Evolutionary conservation across 2,113 vertebrate species (phyloP).

Genomic region (Rattus rattus): DNA sequence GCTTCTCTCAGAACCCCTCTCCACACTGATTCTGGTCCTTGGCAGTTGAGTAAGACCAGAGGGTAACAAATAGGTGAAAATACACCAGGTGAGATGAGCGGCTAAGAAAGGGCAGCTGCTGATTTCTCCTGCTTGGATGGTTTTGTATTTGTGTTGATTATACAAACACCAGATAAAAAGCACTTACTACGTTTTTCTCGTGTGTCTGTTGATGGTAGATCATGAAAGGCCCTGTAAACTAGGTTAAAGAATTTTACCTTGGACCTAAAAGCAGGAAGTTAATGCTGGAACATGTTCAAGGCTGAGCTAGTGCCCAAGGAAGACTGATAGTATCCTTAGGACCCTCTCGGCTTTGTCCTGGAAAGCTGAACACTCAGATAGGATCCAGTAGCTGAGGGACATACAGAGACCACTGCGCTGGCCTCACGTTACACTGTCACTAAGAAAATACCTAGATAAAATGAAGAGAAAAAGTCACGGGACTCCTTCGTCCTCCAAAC

Average conservation of each 20-base stretch:
- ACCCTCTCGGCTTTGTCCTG: not conserved
- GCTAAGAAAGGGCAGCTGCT: not conserved
- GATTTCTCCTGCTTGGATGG: not conserved
- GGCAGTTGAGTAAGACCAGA: not conserved
- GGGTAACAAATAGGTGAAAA: not conserved
- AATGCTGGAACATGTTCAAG: not conserved
- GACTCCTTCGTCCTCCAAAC: not conserved
- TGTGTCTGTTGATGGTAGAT: not conserved
- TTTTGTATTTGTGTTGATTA: not conserved
- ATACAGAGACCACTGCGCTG: not conserved
- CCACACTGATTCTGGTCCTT: too few relatives aligned
- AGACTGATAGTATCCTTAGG: not conserved
- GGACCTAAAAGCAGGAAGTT: not conserved
- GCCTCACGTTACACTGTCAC: not conserved
- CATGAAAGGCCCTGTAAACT: not conserved
- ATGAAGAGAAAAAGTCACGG: not conserved
- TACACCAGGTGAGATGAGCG: not conserved
- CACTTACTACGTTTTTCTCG: not conserved
- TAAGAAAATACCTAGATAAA: not conserved
- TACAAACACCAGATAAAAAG: not conserved
- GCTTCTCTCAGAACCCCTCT: too few relatives aligned
- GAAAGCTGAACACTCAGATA: not conserved
- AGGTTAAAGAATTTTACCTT: slow-evolving; percentile 15
- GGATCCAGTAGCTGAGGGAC: not conserved
- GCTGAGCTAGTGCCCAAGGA: not conserved